A percentile compares a stretch with the other conserved stretches of the same genome.
phyloP scores from a whole-genome alignment of 2,888 invertebrate genomes.

The Lycia hirtaria region DNA sequence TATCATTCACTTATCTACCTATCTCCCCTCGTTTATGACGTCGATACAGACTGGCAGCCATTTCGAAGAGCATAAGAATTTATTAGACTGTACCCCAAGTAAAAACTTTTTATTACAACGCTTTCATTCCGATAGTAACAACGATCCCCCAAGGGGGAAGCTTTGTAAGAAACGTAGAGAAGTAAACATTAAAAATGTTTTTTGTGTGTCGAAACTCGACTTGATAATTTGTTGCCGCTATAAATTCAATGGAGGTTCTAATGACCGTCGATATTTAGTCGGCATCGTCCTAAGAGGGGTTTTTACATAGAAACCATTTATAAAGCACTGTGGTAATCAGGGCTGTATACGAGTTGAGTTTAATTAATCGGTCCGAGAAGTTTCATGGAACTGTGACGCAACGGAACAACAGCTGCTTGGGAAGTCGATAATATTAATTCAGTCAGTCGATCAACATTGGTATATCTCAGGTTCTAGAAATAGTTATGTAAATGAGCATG shows the following conservation, averaged over 20 bases:
- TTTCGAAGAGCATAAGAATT: slow-evolving; percentile 49
- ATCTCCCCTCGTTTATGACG: slow-evolving; percentile 30
- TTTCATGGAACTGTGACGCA: slow-evolving; percentile 52
- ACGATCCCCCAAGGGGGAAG: slow-evolving; percentile 40
- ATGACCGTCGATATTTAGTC: slow-evolving; percentile 52
- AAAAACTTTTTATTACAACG: slow-evolving; percentile 53
- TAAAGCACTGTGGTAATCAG: slow-evolving; percentile 51
- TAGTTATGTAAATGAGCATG: slow-evolving; percentile 48
- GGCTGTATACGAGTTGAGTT: slow-evolving; percentile 45
- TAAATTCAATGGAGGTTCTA: slow-evolving; percentile 55
- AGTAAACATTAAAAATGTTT: slow-evolving; percentile 48
- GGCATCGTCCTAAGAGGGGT: slow-evolving; percentile 46
- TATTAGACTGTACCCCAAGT: slow-evolving; percentile 49
- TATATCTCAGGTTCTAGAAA: slow-evolving; percentile 42
- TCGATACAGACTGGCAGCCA: slow-evolving; percentile 43
- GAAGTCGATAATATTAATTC: slow-evolving; percentile 25
- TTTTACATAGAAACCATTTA: slow-evolving; percentile 54
- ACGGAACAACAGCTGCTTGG: slow-evolving; percentile 33
- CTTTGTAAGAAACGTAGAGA: slow-evolving; percentile 41
- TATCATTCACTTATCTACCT: neutral
- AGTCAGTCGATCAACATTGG: slow-evolving; percentile 11
- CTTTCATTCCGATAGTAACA: slow-evolving; percentile 46
- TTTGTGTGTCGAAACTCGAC: slow-evolving; percentile 44
- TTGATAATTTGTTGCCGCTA: slow-evolving; percentile 55
- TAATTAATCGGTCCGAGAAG: slow-evolving; percentile 49